Percentiles rank a stretch among this genome's conserved stretches.
These are phyloP conservation scores for Parelbella ahira DNA, from an alignment of 2,888 invertebrate genomes.

Conservation along the genomic window DNA sequence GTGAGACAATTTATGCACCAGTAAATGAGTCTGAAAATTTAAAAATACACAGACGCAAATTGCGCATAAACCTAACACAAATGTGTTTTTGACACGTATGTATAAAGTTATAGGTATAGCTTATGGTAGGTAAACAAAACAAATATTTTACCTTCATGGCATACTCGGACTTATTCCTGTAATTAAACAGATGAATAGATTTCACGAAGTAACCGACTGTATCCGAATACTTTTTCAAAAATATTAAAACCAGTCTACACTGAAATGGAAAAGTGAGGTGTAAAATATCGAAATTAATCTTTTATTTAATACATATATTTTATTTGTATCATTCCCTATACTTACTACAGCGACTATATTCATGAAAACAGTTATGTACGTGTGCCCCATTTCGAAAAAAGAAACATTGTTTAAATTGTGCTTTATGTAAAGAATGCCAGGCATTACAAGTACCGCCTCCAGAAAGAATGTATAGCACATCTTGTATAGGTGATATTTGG, in stretches of 20 bases:
- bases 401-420: slow-evolving; percentile 10
- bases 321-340: no score
- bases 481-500: slow-evolving; percentile 19
- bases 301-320: no score
- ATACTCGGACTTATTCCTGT: slow-evolving; percentile 26
- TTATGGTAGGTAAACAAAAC: no score
- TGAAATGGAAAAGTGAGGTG: no score
- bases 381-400: slow-evolving; percentile 27
- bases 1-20: slow-evolving; percentile 32
- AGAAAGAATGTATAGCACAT: slow-evolving; percentile 21
- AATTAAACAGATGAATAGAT: slow-evolving; percentile 28
- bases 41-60: no score
- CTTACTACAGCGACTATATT: slow-evolving; percentile 26
- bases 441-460: slow-evolving; percentile 14
- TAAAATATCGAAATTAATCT: no score
- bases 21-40: slow-evolving; percentile 31
- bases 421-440: slow-evolving; percentile 25
- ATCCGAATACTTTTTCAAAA: slow-evolving; percentile 21
- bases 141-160: slow-evolving; percentile 26
- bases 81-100: no score
- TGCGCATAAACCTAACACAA: no score
- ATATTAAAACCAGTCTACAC: slow-evolving; percentile 22
- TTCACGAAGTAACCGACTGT: slow-evolving; percentile 23
- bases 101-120: no score
- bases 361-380: slow-evolving; percentile 29